Conservation (phyloP, 2,888 invertebrate genomes). For the Amblyteles armatorius region DNA sequence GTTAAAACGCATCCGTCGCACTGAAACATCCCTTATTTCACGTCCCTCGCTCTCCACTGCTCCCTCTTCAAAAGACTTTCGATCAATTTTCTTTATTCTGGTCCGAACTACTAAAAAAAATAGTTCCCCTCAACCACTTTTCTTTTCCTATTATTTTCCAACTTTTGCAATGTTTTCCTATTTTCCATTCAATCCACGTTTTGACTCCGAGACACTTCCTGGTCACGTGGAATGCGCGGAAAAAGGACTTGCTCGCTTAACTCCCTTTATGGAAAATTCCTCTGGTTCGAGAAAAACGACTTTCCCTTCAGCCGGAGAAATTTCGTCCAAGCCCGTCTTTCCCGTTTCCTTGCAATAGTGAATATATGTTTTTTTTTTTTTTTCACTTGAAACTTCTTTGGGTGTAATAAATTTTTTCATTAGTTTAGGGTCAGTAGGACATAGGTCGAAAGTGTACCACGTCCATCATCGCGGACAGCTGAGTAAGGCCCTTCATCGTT, state of each 20-base stretch:
- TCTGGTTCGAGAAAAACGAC: constrained; percentile 37
- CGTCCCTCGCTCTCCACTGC: neutral
- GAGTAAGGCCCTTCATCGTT: constrained; percentile 54
- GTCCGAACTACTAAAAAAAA: neutral
- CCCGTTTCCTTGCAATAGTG: neutral
- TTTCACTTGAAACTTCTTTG: neutral
- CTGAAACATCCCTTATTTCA: constrained; percentile 14
- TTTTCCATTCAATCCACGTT: constrained; percentile 18
- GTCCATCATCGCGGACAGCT: constrained; percentile 25
- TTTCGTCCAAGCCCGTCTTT: constrained; percentile 15
- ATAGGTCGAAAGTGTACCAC: neutral
- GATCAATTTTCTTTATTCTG: neutral
- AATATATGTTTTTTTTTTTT: neutral
- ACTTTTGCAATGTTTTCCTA: neutral
- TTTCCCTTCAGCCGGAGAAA: constrained; percentile 45
- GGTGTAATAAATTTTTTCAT: no score
- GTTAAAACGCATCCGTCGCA: constrained; percentile 28
- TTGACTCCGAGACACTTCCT: neutral
- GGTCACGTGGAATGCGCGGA: constrained; percentile 20
- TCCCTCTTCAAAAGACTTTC: neutral
- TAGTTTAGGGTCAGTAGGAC: neutral
- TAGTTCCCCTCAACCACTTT: neutral
- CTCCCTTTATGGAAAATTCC: constrained; percentile 32
- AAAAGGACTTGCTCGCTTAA: constrained; percentile 15
- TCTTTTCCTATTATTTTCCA: neutral